These are phyloP conservation scores for Lacanobia wlatinum DNA, from an alignment of 2,888 invertebrate species.

Conservation along the genomic window DNA sequence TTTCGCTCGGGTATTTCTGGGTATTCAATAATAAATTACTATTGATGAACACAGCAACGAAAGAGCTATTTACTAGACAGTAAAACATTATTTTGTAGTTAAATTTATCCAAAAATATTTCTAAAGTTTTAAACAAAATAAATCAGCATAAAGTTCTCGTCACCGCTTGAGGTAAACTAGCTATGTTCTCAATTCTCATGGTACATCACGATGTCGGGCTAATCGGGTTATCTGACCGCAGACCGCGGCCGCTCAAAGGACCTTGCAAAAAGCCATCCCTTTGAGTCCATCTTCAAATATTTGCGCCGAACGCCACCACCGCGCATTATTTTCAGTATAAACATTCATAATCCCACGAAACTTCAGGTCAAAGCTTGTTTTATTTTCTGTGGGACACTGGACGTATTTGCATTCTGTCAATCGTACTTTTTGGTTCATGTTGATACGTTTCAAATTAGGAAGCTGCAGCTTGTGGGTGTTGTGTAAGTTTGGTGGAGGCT, in stretches of 20 bases:
- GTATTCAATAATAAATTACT: neutral
- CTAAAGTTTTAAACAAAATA: slow-evolving; percentile 19
- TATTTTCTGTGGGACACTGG: slow-evolving; percentile 69
- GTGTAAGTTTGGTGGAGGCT: neutral
- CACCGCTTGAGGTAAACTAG: slow-evolving; percentile 53
- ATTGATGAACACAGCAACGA: neutral
- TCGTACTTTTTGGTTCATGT: slow-evolving; percentile 50
- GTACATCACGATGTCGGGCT: slow-evolving; percentile 67
- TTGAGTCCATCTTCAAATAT: slow-evolving; percentile 89
- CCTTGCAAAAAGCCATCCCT: slow-evolving; percentile 87
- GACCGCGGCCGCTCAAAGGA: slow-evolving; percentile 85
- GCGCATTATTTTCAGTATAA: slow-evolving; percentile 89
- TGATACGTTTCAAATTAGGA: slow-evolving; percentile 48
- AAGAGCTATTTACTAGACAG: neutral
- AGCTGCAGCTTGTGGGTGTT: slow-evolving; percentile 15
- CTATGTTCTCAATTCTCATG: slow-evolving; percentile 62
- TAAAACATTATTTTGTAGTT: neutral
- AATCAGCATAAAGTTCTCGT: slow-evolving; percentile 41
- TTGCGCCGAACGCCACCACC: slow-evolving; percentile 86
- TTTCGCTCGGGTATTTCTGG: too few species aligned
- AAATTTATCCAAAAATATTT: neutral
- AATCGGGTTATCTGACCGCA: slow-evolving; percentile 89
- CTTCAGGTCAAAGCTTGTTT: slow-evolving; percentile 80
- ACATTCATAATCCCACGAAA: slow-evolving; percentile 87
- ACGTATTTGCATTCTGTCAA: slow-evolving; percentile 66